Evolutionary conservation across 2,797 vertebrate species (phyloP), one percentile per base, ranked within the genome.

Genomic region (Heliangelus exortis): DNA sequence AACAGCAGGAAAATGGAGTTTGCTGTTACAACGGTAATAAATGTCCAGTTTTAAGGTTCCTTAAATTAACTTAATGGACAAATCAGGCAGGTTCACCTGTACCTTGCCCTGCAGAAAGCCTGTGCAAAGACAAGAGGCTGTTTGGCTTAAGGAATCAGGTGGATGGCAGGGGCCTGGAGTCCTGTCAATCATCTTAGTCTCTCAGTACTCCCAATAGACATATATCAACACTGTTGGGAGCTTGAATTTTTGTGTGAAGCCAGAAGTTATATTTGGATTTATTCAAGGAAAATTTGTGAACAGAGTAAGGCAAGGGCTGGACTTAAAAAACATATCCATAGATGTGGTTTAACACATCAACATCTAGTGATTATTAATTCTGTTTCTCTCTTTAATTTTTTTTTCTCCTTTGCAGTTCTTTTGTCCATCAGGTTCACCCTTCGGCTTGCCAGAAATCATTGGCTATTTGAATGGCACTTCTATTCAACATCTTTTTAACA

Each of bases 401-500:
- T 57, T 5, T 13, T 11, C 4, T 8, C 47, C 29, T 85, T 58
- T 73, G 36, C 43, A 90, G 91, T 97, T 96, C 34, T 74, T 97
- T 78, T 96, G 93, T 45, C 94, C 95, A 54, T 79, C 85, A 62
- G 95, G 89, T 82, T 95, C 13, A 33, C 89, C 5, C 0, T 96
- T 45, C 73, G 96, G 85, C 61, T 95, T 97, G 53, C 92, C 95
- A 25, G 95, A 97, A 92, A 95, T 97, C 79, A 91, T 80, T 90
- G 92, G 92, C 4, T 97, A 89, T 90, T 91, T 97, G 61, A 97
- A 97, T 73, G 94, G 93, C 66, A 87, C 92, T 82, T 94, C 93
- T 76, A 86, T 94, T 63, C 91, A 90, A 53, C 91, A 96, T 54
- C 90, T 97, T 95, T 97, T 96, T 82, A 96, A 97, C 63, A 88